Base-by-base conservation (phyloP, 2,888 invertebrate genomes). In the Pasiphila rectangulata region DNA sequence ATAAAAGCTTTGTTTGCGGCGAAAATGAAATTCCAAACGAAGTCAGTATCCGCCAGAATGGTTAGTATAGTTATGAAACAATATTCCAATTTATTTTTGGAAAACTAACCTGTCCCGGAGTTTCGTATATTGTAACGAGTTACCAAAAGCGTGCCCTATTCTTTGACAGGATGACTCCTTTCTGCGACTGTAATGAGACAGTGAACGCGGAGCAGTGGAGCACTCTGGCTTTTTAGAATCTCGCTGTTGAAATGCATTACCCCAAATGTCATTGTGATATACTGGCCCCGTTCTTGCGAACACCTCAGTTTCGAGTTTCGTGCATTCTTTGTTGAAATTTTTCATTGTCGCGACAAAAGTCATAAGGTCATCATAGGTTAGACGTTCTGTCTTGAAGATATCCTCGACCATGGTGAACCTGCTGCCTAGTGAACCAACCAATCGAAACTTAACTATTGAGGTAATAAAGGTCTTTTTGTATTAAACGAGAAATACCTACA, bases 1-100 rank as follows among this genome's bases (percentile, higher is more conserved):
- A 64, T 76, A 79, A 82, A 80, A 82, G 78, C 78, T 77, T 79
- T 74, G 74, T 75, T 72, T 66, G 71, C 74, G 69, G 65, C 56
- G 65, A 66, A 77, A 75, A 79, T 79, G 71, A 63, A 77, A 79
- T 76, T 75, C 61, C 68, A 67, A 75, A 72, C 67, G 57, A 63
- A 71, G 63, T 66, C 53, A 52, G 63, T 67, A 65, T 67, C 62
- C 60, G 59, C 57, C 64, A 55, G 56, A 66, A 72, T 67, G 56
- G 57, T 57, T 69, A 71, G 67, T 70, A 67, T 70, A 57, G 49
- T 54, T 58, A 61, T 62, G 59, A 64, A 65, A 69, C 58, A 61
- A 52, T 61, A 56, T 60, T 60, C 50, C 36, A 59, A 66, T 65
- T 65, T 61, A 51, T 57, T 50, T 36, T 49, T 51, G 48, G 25